A percentile compares a stretch with the other conserved stretches of the same genome.
These are phyloP conservation scores for Amia ocellicauda DNA, from an alignment of 2,113 vertebrate genomes.

Conservation along the genomic window DNA sequence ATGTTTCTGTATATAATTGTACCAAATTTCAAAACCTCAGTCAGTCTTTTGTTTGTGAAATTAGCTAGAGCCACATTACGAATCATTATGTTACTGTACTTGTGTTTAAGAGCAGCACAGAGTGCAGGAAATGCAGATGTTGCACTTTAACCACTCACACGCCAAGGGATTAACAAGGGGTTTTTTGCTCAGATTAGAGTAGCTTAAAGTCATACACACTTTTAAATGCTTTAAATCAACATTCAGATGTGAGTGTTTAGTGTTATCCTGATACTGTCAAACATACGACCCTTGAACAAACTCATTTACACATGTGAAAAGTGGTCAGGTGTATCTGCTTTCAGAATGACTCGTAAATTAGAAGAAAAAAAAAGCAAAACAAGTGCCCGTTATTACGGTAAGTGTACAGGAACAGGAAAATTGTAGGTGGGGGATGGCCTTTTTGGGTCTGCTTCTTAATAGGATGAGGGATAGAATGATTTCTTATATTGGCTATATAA, in stretches of 20 bases:
- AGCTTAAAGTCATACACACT: not conserved
- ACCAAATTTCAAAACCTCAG: no score
- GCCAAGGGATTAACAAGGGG: not conserved
- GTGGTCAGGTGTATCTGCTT: constrained; percentile 52
- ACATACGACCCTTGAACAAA: no score
- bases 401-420: constrained; percentile 70
- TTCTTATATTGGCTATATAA: no score
- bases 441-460: constrained; percentile 48
- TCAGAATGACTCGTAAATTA: constrained; percentile 63
- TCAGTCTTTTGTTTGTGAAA: no score
- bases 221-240: not conserved
- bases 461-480: not conserved
- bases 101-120: not conserved
- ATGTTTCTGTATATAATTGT: no score
- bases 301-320: constrained; percentile 2
- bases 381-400: constrained; percentile 68
- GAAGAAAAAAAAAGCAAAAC: constrained; percentile 52
- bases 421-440: constrained; percentile 73
- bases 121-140: not conserved
- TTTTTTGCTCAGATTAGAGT: not conserved
- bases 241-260: not conserved
- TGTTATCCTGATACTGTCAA: no score
- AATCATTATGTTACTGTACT: not conserved
- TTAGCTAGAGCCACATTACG: no score
- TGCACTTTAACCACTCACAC: not conserved